Evolutionary conservation across 2,888 invertebrate genomes (phyloP).

Genomic region (Leptopterna dolabrata): DNA sequence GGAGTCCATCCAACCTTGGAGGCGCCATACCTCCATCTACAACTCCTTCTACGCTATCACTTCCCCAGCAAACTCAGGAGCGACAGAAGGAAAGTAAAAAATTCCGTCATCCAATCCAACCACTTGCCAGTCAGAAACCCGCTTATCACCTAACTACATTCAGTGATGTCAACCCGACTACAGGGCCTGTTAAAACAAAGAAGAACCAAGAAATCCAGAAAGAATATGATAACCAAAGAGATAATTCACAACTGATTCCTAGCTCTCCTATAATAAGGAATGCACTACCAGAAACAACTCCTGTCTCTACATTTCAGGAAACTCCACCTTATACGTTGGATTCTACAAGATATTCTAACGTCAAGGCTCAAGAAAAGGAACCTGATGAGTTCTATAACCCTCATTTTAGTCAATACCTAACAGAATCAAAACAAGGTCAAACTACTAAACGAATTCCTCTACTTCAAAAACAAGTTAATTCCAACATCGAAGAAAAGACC

Average conservation of each 20-base stretch:
- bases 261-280: not conserved
- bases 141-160: constrained; percentile 42
- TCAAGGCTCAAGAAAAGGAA: constrained; percentile 25
- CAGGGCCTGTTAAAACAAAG: not conserved
- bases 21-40: not conserved
- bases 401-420: constrained; percentile 34
- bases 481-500: not conserved
- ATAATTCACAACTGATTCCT: constrained; percentile 37
- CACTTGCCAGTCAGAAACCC: constrained; percentile 55
- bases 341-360: not conserved
- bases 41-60: not conserved
- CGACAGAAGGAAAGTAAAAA: constrained; percentile 45
- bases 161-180: not conserved
- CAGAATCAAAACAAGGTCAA: constrained; percentile 29
- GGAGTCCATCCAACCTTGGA: not conserved
- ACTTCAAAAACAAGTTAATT: constrained; percentile 38
- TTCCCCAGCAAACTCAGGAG: constrained; percentile 10
- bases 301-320: not conserved
- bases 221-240: constrained; percentile 64
- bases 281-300: not conserved
- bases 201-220: constrained; percentile 63
- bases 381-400: constrained; percentile 43
- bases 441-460: constrained; percentile 49
- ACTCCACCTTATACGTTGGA: not conserved
- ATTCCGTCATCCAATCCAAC: constrained; percentile 58